phyloP scores from a whole-genome alignment of 2,888 invertebrate genomes.

The Nomada goodeniana region DNA sequence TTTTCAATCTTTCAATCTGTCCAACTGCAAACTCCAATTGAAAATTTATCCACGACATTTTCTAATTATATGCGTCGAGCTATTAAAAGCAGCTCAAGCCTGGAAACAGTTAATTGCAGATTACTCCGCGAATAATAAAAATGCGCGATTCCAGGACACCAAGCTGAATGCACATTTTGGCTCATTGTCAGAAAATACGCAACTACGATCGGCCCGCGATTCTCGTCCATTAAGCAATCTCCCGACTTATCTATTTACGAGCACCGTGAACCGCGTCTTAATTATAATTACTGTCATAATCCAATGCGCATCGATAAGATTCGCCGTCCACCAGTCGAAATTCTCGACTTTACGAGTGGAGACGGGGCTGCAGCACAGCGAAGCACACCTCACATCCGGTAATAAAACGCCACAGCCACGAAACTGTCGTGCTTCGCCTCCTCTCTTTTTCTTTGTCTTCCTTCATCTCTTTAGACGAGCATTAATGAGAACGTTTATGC shows the following conservation, averaged over 20 bases:
- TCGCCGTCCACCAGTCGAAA: constrained; percentile 33
- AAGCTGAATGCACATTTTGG: too few species aligned
- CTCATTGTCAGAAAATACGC: neutral
- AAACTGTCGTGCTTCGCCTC: constrained; percentile 10
- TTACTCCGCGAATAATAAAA: too few species aligned
- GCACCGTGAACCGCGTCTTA: neutral
- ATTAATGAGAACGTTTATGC: constrained; percentile 63
- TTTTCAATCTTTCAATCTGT: too few species aligned
- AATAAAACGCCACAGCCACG: constrained; percentile 54
- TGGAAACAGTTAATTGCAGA: too few species aligned
- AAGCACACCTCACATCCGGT: constrained; percentile 48
- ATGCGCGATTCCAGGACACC: too few species aligned
- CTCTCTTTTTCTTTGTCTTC: neutral
- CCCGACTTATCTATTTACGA: constrained; percentile 8
- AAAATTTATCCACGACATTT: too few species aligned
- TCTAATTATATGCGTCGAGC: too few species aligned
- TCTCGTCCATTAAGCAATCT: neutral
- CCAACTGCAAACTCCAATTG: too few species aligned
- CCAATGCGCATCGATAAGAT: constrained; percentile 7
- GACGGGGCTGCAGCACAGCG: constrained; percentile 17
- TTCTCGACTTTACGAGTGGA: constrained; percentile 53
- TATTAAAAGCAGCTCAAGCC: too few species aligned
- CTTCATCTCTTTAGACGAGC: neutral
- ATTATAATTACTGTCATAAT: constrained; percentile 29
- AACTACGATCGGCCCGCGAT: neutral